Evolutionary conservation across 2,113 vertebrate genomes (phyloP).

Genomic region (Leiothrix lutea): DNA sequence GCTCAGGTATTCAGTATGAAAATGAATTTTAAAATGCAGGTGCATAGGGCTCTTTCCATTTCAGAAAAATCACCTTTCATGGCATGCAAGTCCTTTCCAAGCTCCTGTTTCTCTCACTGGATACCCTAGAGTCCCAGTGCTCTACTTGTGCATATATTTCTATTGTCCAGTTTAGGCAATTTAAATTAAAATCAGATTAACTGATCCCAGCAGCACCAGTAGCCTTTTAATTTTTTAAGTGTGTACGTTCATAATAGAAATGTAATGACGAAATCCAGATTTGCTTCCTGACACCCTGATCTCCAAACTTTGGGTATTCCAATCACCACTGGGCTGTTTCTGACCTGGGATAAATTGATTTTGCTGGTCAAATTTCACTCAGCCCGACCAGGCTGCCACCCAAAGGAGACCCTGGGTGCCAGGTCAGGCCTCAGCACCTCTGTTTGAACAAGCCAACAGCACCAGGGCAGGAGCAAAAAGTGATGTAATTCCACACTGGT

Average conservation of each 20-base stretch:
- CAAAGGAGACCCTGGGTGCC: not conserved
- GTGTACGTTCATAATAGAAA: rapidly evolving
- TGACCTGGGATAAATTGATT: not conserved
- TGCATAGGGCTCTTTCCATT: not conserved
- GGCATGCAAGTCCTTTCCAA: not conserved
- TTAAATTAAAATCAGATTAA: not conserved
- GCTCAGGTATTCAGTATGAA: not conserved
- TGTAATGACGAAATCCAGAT: not conserved
- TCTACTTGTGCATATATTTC: not conserved
- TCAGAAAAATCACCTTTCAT: not conserved
- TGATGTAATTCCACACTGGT: not conserved
- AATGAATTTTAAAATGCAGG: not conserved
- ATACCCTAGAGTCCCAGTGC: too few relatives aligned
- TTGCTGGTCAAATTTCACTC: not conserved
- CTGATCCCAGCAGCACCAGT: not conserved
- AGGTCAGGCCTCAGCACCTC: not conserved
- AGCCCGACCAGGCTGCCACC: not conserved
- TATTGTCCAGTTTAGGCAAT: not conserved
- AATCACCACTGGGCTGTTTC: not conserved
- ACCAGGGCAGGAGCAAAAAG: not conserved
- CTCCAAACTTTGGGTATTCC: too few relatives aligned
- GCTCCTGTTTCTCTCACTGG: not conserved
- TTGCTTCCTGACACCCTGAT: not conserved
- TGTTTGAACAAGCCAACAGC: not conserved
- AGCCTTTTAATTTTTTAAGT: not conserved